Evolutionary conservation across 2,888 invertebrate genomes (phyloP).

Genomic region (Andrena chrysosceles): DNA sequence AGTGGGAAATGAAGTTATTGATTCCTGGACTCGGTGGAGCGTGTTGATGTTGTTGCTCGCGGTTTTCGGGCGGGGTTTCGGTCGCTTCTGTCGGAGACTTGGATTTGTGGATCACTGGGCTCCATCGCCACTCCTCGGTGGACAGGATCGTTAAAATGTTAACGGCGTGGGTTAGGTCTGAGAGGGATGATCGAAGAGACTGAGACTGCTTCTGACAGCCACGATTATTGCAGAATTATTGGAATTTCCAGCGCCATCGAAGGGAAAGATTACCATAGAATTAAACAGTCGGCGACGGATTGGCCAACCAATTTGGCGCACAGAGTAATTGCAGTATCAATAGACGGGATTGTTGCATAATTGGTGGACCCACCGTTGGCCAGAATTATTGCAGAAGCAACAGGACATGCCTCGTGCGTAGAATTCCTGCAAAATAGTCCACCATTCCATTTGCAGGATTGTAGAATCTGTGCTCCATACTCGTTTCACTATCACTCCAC

Average conservation of each 20-base stretch:
- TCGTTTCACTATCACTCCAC: background rate
- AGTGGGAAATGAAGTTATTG: slow-evolving; percentile 36
- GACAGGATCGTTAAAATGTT: slow-evolving; percentile 1
- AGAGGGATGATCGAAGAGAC: background rate
- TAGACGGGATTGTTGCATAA: background rate
- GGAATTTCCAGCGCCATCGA: slow-evolving; percentile 4
- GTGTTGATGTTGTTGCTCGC: slow-evolving; percentile 26
- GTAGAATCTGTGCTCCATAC: background rate
- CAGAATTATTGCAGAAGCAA: background rate
- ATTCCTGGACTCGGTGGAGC: slow-evolving; percentile 25
- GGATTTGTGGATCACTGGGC: slow-evolving; percentile 5
- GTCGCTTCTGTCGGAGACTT: background rate
- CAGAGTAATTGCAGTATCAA: slow-evolving; percentile 6
- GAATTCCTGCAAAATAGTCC: background rate
- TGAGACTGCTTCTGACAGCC: background rate
- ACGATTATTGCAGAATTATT: background rate
- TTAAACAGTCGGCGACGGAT: background rate
- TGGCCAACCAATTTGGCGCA: background rate
- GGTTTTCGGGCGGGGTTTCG: background rate
- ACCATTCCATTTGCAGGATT: background rate
- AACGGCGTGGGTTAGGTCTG: background rate
- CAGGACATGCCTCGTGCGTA: background rate
- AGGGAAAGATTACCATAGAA: background rate
- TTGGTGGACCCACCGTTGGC: background rate
- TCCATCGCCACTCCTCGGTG: background rate